These are phyloP conservation scores for Plecotus auritus DNA, from an alignment of 2,113 vertebrate species.

Conservation along the genomic window DNA sequence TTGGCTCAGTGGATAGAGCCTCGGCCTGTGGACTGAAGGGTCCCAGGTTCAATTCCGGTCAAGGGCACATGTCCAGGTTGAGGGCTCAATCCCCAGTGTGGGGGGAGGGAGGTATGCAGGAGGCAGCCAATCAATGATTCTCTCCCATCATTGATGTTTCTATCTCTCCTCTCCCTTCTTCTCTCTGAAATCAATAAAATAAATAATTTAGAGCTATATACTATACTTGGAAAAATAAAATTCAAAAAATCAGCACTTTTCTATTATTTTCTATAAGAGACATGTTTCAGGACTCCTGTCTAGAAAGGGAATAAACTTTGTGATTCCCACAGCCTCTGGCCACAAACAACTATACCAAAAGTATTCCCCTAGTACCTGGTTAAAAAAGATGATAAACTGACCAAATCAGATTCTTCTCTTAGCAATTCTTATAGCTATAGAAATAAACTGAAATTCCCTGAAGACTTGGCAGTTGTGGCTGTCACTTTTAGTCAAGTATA, in stretches of 20 bases:
- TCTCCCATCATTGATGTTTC: too few species aligned
- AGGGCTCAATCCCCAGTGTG: too few species aligned
- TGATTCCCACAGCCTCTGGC: background rate
- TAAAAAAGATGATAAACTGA: background rate
- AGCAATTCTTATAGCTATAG: background rate
- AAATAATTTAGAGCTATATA: background rate
- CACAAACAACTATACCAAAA: background rate
- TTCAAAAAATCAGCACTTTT: background rate
- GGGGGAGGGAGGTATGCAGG: too few species aligned
- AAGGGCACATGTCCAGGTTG: too few species aligned
- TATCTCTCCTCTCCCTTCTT: too few species aligned
- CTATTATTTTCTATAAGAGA: background rate
- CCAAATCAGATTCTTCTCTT: background rate
- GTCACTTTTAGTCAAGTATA: background rate
- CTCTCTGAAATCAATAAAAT: too few species aligned
- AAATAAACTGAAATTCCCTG: background rate
- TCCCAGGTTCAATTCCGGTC: too few species aligned
- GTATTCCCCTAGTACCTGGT: background rate
- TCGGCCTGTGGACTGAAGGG: too few species aligned
- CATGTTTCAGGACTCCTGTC: background rate
- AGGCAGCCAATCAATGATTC: too few species aligned
- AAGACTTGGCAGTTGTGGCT: background rate
- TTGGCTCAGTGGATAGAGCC: too few species aligned
- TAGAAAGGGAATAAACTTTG: background rate
- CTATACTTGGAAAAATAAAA: background rate